phyloP scores from a whole-genome alignment of 2,113 vertebrate genomes.

The Camelus bactrianus region DNA sequence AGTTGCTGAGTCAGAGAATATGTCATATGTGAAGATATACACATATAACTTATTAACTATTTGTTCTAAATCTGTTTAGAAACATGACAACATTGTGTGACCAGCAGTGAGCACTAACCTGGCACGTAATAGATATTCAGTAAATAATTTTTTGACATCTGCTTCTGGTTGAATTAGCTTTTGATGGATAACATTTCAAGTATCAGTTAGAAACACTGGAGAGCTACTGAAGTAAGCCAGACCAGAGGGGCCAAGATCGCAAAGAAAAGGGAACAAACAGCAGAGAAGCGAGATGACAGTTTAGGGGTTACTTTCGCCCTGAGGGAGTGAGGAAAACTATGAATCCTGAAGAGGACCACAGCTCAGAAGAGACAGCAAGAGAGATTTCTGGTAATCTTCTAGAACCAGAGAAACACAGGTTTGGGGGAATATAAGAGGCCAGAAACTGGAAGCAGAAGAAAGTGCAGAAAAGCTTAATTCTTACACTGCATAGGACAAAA shows the following conservation, averaged over 20 bases:
- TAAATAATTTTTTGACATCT: background rate
- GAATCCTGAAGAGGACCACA: background rate
- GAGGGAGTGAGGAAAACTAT: background rate
- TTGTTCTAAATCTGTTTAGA: background rate
- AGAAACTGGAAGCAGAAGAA: background rate
- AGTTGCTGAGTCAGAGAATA: background rate
- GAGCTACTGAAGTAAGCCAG: background rate
- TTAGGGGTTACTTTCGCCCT: background rate
- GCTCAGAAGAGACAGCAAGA: background rate
- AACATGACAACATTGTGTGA: background rate
- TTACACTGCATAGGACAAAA: background rate
- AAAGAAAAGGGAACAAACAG: background rate
- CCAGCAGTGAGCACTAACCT: background rate
- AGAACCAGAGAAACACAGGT: background rate
- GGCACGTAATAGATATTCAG: background rate
- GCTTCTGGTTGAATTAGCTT: background rate
- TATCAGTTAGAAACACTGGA: background rate
- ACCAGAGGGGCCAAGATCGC: background rate
- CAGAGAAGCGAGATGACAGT: background rate
- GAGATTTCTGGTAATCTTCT: background rate
- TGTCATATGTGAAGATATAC: background rate
- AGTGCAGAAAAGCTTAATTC: background rate
- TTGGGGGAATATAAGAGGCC: background rate
- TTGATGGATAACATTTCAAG: background rate
- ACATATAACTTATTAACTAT: background rate